Conservation (phyloP, 1,140 invertebrate genomes). For the Rhyzopertha dominica region DNA sequence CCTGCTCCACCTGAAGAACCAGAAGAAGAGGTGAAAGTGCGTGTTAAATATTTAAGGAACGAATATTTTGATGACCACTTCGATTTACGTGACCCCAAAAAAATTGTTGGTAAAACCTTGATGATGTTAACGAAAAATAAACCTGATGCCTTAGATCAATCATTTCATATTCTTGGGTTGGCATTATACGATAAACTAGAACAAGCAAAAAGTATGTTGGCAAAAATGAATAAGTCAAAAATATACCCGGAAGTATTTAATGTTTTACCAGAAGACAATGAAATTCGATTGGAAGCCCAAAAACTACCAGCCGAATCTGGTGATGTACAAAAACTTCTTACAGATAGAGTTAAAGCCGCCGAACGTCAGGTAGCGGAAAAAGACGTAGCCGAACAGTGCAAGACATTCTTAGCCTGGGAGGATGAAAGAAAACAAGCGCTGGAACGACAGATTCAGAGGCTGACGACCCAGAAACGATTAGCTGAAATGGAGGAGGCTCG, state of each 20-base stretch:
- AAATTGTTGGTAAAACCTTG: slow-evolving; percentile 76
- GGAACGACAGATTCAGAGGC: slow-evolving; percentile 52
- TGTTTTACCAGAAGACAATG: slow-evolving; percentile 44
- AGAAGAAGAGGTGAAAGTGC: slow-evolving; percentile 69
- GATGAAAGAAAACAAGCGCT: slow-evolving; percentile 52
- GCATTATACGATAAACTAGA: slow-evolving; percentile 64
- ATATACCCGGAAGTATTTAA: slow-evolving; percentile 47
- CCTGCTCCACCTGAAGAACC: slow-evolving; percentile 42
- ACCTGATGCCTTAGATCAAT: slow-evolving; percentile 54
- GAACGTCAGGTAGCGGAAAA: slow-evolving; percentile 50
- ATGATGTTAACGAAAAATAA: slow-evolving; percentile 53
- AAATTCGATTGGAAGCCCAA: slow-evolving; percentile 28
- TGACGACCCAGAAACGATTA: slow-evolving; percentile 51
- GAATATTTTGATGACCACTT: slow-evolving; percentile 83
- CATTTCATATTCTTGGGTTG: slow-evolving; percentile 64
- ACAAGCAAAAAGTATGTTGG: slow-evolving; percentile 48
- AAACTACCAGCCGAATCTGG: slow-evolving; percentile 29
- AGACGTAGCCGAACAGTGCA: slow-evolving; percentile 53
- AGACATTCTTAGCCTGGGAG: slow-evolving; percentile 58
- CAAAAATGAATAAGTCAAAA: slow-evolving; percentile 36
- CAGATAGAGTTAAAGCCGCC: slow-evolving; percentile 50
- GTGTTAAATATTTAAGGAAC: slow-evolving; percentile 75
- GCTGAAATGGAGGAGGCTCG: slow-evolving; percentile 56
- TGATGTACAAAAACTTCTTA: slow-evolving; percentile 46
- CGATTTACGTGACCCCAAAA: slow-evolving; percentile 63